Percentiles rank a stretch among this genome's conserved stretches.
Conservation (phyloP, 1,140 invertebrate species). For the Helicoverpa zea region DNA sequence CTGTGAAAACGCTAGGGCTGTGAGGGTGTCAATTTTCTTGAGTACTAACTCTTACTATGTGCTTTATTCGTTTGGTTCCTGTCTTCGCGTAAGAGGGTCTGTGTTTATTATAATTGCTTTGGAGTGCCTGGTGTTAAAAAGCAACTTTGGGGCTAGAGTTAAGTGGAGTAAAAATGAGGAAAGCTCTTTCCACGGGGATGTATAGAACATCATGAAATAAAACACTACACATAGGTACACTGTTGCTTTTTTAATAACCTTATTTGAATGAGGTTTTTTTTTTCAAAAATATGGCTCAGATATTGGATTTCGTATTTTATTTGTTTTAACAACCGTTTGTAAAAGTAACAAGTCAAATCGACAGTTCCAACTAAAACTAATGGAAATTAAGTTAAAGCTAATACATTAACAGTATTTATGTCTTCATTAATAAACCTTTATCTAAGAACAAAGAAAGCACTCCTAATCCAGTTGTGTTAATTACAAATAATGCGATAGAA, state of each 20-base stretch:
- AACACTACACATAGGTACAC: too few relatives aligned
- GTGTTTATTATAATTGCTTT: too few relatives aligned
- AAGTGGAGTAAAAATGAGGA: too few relatives aligned
- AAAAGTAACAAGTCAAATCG: not conserved
- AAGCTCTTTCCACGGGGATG: too few relatives aligned
- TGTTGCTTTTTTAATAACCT: too few relatives aligned
- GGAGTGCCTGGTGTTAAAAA: too few relatives aligned
- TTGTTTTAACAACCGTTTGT: too few relatives aligned
- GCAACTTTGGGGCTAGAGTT: too few relatives aligned
- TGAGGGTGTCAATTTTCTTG: conserved; percentile 39
- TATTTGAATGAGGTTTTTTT: too few relatives aligned
- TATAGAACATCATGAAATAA: too few relatives aligned
- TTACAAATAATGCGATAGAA: conserved; percentile 16
- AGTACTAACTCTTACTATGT: conserved; percentile 3
- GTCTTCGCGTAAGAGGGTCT: not conserved
- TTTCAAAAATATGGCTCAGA: too few relatives aligned
- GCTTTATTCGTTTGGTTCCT: conserved; percentile 21
- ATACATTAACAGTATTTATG: conserved; percentile 5
- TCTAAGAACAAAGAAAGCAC: not conserved
- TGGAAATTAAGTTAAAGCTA: conserved; percentile 5
- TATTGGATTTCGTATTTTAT: too few relatives aligned
- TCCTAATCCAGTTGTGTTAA: not conserved
- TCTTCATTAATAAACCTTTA: conserved; percentile 32
- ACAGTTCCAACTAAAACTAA: not conserved
- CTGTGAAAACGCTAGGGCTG: conserved; percentile 22